A percentile compares a stretch with the other conserved stretches of the same genome.
phyloP scores from a whole-genome alignment of 2,113 vertebrate species.

The Hippocampus mohnikei region DNA sequence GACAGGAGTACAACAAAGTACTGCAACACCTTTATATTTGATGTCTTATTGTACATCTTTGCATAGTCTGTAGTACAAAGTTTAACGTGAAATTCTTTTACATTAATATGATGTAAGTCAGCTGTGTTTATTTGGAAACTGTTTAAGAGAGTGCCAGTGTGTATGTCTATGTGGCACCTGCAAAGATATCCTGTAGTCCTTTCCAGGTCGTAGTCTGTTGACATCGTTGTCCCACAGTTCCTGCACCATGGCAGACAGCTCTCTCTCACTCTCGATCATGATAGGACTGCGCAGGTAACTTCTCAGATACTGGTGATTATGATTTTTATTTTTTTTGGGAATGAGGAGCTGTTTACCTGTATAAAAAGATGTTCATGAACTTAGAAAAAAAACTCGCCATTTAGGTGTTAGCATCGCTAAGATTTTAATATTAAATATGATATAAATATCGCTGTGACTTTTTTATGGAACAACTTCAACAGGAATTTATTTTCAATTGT shows the following conservation, averaged over 20 bases:
- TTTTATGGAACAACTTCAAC: too few relatives aligned
- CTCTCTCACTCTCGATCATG: slow-evolving; percentile 71
- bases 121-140: not conserved
- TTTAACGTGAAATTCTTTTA: not conserved
- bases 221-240: slow-evolving; percentile 76
- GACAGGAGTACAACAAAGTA: not conserved
- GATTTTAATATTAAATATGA: too few relatives aligned
- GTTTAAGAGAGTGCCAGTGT: not conserved
- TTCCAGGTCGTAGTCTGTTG: slow-evolving; percentile 73
- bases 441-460: too few relatives aligned
- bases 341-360: not conserved
- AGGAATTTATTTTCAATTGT: too few relatives aligned
- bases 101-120: not conserved
- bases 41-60: not conserved
- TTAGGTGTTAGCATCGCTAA: too few relatives aligned
- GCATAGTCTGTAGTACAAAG: too few relatives aligned
- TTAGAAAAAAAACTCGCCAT: not conserved
- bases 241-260: slow-evolving; percentile 73
- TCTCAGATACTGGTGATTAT: not conserved
- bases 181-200: slow-evolving; percentile 77
- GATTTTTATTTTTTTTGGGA: not conserved
- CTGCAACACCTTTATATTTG: not conserved
- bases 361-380: not conserved
- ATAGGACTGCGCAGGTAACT: not conserved
- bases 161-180: slow-evolving; percentile 57